Percentiles rank a stretch among this genome's conserved stretches.
phyloP scores from a whole-genome alignment of 2,888 invertebrate species.

The Apamea sordens region DNA sequence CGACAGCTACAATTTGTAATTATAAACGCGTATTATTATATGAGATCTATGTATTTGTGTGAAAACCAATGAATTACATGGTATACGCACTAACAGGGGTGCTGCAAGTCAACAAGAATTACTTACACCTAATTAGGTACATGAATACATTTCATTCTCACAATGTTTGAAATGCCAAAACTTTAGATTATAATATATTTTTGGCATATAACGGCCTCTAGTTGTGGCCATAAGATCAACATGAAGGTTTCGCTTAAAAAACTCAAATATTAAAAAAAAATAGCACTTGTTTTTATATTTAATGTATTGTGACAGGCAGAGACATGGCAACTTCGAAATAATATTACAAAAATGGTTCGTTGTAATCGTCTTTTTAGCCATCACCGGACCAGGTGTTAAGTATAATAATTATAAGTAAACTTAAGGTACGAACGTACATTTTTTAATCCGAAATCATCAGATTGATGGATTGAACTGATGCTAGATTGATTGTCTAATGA shows the following conservation, averaged over 20 bases:
- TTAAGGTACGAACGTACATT: not conserved
- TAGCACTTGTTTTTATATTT: slow-evolving; percentile 7
- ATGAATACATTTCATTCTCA: not conserved
- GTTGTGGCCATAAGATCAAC: not conserved
- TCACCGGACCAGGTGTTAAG: not conserved
- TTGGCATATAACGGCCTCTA: not conserved
- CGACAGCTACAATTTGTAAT: slow-evolving; percentile 22
- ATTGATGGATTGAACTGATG: not conserved
- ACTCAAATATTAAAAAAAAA: not conserved
- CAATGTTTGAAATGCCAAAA: not conserved
- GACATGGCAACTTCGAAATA: slow-evolving; percentile 32
- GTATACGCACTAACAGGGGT: not conserved
- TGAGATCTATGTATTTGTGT: slow-evolving; percentile 62
- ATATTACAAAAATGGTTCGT: slow-evolving; percentile 3
- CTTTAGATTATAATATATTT: not conserved
- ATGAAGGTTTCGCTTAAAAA: not conserved
- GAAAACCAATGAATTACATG: slow-evolving; percentile 43
- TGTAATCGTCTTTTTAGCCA: not conserved
- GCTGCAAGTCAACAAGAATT: slow-evolving; percentile 1
- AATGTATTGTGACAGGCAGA: slow-evolving; percentile 29
- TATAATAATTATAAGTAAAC: not conserved
- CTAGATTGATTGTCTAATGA: not conserved
- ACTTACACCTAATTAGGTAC: not conserved
- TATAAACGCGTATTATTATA: slow-evolving; percentile 44
- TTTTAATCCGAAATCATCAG: not conserved